These are phyloP conservation scores for Sceliomorpha sp. DNA, from an alignment of 2,888 invertebrate genomes.

Conservation along the genomic window DNA sequence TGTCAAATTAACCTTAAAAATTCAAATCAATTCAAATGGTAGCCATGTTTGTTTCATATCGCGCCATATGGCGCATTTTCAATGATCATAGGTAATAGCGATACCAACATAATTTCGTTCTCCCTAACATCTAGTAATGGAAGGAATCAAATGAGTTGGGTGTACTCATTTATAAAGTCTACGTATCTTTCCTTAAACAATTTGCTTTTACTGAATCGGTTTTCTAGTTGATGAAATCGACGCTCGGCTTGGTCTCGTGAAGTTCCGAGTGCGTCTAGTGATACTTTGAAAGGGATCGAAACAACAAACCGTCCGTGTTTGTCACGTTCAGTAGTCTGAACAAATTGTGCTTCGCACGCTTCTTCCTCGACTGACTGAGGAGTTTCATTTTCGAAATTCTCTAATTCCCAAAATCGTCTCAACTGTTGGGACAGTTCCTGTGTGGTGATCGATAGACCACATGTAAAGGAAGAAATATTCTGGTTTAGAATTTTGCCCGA, in stretches of 20 bases:
- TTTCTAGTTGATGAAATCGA: conserved; percentile 5
- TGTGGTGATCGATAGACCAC: background rate
- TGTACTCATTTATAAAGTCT: conserved; percentile 2
- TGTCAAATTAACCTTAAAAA: too few species aligned
- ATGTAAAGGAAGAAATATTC: background rate
- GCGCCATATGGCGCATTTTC: too few species aligned
- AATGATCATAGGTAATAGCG: too few species aligned
- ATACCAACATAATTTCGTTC: too few species aligned
- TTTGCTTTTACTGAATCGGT: background rate
- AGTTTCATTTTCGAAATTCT: background rate
- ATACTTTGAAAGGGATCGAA: conserved; percentile 5
- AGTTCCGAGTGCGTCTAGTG: background rate
- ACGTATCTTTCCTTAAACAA: conserved; percentile 1
- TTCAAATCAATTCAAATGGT: too few species aligned
- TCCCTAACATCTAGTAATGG: too few species aligned
- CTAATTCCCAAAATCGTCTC: conserved; percentile 9
- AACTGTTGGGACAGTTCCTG: conserved; percentile 8
- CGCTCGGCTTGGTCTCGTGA: background rate
- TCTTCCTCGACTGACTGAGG: conserved; percentile 1
- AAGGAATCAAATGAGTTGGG: too few species aligned
- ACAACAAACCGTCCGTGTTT: conserved; percentile 4
- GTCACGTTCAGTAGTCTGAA: background rate
- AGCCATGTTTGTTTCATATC: too few species aligned
- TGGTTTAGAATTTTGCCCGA: conserved; percentile 7
- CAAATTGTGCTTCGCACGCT: conserved; percentile 1